phyloP scores from a whole-genome alignment of 1,140 invertebrate species.

The Megalonaias nervosa region DNA sequence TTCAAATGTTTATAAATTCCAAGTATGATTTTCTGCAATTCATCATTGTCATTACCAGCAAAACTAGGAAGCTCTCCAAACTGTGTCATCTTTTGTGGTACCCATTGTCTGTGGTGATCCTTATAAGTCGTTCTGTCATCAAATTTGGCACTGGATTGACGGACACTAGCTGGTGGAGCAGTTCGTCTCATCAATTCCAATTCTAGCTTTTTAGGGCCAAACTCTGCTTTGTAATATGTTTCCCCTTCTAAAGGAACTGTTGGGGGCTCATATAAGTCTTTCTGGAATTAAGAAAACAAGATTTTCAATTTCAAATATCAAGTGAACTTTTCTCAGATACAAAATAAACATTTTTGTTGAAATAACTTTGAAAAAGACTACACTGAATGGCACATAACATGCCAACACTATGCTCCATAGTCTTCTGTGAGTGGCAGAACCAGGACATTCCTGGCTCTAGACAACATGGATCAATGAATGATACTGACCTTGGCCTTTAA shows the following conservation, averaged over 20 bases:
- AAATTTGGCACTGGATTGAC: slow-evolving; percentile 46
- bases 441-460: too few relatives aligned
- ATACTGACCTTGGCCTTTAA: too few relatives aligned
- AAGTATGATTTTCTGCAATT: too few relatives aligned
- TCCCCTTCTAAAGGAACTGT: slow-evolving; percentile 44
- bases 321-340: too few relatives aligned
- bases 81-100: slow-evolving; percentile 49
- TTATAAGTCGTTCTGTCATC: slow-evolving; percentile 63
- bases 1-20: too few relatives aligned
- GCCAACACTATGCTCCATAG: too few relatives aligned
- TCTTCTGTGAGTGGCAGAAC: too few relatives aligned
- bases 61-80: slow-evolving; percentile 67
- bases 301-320: too few relatives aligned
- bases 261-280: slow-evolving; percentile 50
- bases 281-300: slow-evolving; percentile 37
- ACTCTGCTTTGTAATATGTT: slow-evolving; percentile 59
- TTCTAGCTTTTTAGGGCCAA: slow-evolving; percentile 48
- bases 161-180: slow-evolving; percentile 40
- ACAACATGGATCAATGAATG: too few relatives aligned
- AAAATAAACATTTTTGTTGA: too few relatives aligned
- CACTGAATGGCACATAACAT: too few relatives aligned
- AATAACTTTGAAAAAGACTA: too few relatives aligned
- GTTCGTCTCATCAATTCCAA: slow-evolving; percentile 36
- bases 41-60: slow-evolving; percentile 46
- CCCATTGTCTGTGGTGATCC: slow-evolving; percentile 64